Evolutionary conservation across 2,888 invertebrate genomes (phyloP), one percentile per base, ranked within the genome.

Genomic region (Cryptophagus acutangulus): DNA sequence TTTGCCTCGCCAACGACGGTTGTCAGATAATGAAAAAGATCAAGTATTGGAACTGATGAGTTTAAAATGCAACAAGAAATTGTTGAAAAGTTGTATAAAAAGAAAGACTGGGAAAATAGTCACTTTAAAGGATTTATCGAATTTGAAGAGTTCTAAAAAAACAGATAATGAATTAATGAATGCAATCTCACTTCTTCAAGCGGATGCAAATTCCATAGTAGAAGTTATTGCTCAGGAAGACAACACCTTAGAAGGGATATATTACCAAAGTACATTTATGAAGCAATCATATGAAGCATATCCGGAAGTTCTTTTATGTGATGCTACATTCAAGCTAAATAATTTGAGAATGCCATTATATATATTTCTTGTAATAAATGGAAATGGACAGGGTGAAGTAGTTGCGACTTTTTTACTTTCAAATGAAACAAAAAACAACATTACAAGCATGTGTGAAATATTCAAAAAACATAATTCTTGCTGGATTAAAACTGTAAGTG

Each of bases 271-370:
- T 36, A 25, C 24, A 15, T 25, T 16, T 26, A 36, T 36, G 36
- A 14, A 25, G 26, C 24, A 17, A 13, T 36, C 26, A 13, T 36
- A 9, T 36, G 3, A 3, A 3, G 17, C 13, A 9, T 26, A 25
- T 36, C 24, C 24, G 26, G 26, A 36, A 26, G 26, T 36, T 17
- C 18, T 34, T 6, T 20, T 34, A 18, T 38, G 30, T 33, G 38
- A 38, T 12, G 37, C 37, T 13, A 37, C 37, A 3, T 37, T 30
- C 17, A 37, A 37, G 30, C 12, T 37, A 2, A 37, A 34, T 3
- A 33, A 37, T 17, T 17, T 37, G 6, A 37, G 37, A 33, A 37
- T 37, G 30, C 37, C 17, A 4, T 17, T 38, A 17, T 38, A 38
- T 38, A 31, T 38, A n/a, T 31, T 38, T 29, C 9, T 31, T 17